Percentiles rank a stretch among this genome's conserved stretches.
Evolutionary conservation across 2,797 vertebrate species (phyloP).

Genomic region (Coccyzus lansbergi): DNA sequence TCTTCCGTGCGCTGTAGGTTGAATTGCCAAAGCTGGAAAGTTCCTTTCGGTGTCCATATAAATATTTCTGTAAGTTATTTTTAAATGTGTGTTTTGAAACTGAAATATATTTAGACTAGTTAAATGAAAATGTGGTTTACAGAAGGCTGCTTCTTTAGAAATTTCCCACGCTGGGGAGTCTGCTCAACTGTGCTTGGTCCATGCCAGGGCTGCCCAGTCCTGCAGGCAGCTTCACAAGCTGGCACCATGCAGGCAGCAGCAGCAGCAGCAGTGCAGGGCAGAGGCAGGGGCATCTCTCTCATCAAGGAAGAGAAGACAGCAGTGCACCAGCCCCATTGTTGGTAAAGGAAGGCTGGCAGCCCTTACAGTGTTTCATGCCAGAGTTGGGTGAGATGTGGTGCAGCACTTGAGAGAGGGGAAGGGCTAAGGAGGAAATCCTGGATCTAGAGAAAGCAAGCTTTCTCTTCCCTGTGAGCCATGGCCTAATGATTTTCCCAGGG

Average conservation of each 20-base stretch:
- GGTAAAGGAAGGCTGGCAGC: background rate
- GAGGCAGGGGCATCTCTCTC: background rate
- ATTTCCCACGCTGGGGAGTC: conserved; percentile 65
- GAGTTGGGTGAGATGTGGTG: background rate
- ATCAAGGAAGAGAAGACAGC: background rate
- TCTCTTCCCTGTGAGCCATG: conserved; percentile 3
- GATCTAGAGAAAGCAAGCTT: background rate
- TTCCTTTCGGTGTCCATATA: conserved; percentile 41
- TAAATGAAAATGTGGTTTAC: conserved; percentile 63
- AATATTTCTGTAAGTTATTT: conserved; percentile 75
- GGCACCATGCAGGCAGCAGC: accelerated
- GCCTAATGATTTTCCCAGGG: conserved; percentile 11
- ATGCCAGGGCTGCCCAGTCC: background rate
- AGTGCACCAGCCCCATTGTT: accelerated
- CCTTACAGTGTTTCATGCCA: accelerated
- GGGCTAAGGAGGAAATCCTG: background rate
- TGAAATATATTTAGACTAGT: conserved; percentile 70
- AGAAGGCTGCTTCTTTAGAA: conserved; percentile 36
- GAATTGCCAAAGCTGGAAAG: conserved; percentile 57
- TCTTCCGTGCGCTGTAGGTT: conserved; percentile 10
- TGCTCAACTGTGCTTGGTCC: background rate
- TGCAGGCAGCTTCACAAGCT: background rate
- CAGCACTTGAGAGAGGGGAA: background rate
- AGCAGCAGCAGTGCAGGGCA: accelerated
- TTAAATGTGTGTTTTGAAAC: conserved; percentile 67